These are phyloP conservation scores for Dromaius novaehollandiae DNA, from an alignment of 2,113 vertebrate species.

Conservation along the genomic window DNA sequence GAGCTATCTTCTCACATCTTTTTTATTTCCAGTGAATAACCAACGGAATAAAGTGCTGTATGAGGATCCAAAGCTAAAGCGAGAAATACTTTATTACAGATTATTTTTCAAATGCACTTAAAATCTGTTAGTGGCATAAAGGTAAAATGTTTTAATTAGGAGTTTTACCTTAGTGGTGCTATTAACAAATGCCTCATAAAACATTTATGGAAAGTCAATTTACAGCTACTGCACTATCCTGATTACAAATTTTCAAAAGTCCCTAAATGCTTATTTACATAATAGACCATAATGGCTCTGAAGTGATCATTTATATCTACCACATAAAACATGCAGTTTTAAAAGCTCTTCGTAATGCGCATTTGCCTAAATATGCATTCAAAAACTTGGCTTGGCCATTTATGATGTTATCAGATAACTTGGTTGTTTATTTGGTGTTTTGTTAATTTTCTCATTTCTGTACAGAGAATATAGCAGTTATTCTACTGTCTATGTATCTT, in stretches of 20 bases:
- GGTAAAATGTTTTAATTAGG: background rate
- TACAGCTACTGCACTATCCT: background rate
- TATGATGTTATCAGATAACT: background rate
- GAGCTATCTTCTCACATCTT: background rate
- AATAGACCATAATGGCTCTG: slow-evolving; percentile 16
- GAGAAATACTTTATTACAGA: background rate
- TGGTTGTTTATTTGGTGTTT: background rate
- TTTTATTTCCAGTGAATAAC: background rate
- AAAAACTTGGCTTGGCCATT: background rate
- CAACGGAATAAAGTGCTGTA: background rate
- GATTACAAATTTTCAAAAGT: slow-evolving; percentile 22
- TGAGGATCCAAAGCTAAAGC: background rate
- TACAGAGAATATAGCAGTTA: background rate
- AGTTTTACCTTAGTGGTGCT: background rate
- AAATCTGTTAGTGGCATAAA: background rate
- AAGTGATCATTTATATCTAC: background rate
- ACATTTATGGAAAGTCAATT: background rate
- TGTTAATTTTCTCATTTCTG: background rate
- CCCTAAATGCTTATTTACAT: slow-evolving; percentile 24
- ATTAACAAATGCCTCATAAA: background rate
- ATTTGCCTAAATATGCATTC: background rate
- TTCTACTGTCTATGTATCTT: background rate
- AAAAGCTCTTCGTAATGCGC: background rate
- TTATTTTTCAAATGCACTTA: background rate
- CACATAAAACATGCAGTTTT: background rate